A percentile compares a stretch with the other conserved stretches of the same genome.
Conservation (phyloP, 2,113 vertebrate genomes). For the Apistogramma diplotaenia region DNA sequence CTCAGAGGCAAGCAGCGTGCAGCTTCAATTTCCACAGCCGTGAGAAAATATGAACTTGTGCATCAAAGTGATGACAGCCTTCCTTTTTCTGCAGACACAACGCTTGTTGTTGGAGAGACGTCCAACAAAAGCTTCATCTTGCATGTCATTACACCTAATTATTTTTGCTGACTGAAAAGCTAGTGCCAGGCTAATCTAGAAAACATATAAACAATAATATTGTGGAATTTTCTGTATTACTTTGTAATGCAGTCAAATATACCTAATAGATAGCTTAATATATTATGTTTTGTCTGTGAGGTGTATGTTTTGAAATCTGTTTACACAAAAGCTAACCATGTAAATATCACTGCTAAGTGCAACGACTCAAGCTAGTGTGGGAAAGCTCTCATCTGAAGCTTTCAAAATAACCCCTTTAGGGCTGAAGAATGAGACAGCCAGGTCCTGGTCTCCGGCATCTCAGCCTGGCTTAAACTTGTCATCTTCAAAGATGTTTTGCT, state of each 20-base stretch:
- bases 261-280: neutral
- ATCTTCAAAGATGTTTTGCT: neutral
- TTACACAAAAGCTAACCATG: neutral
- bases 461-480: neutral
- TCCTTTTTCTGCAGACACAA: neutral
- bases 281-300: neutral
- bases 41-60: slow-evolving; percentile 35
- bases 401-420: neutral
- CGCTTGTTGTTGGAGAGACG: neutral
- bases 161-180: neutral
- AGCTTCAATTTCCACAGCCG: neutral
- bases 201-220: neutral
- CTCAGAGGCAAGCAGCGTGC: slow-evolving; percentile 32
- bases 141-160: neutral
- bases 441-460: neutral
- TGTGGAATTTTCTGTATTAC: neutral
- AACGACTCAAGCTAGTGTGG: neutral
- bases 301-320: neutral
- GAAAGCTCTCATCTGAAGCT: neutral
- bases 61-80: slow-evolving; percentile 6
- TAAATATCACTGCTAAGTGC: neutral
- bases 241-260: neutral
- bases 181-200: neutral
- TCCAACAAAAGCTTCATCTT: neutral
- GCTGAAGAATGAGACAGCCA: neutral